Evolutionary conservation across 2,797 vertebrate species (phyloP).

Genomic region (Gallinago stenura): DNA sequence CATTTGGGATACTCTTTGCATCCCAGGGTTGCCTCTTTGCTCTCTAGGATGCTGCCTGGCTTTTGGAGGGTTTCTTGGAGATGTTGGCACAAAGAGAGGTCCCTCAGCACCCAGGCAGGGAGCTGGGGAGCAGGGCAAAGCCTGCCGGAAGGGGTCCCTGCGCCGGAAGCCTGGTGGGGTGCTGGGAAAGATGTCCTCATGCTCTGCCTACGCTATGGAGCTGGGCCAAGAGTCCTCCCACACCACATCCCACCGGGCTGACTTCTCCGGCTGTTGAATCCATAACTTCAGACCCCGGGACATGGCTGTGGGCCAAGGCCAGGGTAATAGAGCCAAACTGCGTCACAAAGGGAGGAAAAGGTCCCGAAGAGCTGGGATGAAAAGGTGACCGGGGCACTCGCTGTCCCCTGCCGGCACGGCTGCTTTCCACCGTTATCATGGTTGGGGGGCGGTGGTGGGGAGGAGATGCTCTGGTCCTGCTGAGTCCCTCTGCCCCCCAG

Average conservation of each 20-base stretch:
- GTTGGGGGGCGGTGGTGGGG: fast-evolving
- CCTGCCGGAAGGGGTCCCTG: background rate
- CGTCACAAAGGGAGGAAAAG: conserved; percentile 73
- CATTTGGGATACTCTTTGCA: background rate
- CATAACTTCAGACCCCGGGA: conserved; percentile 66
- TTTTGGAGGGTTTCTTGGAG: background rate
- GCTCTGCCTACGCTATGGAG: conserved; percentile 58
- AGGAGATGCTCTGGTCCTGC: background rate
- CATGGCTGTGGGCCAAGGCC: conserved; percentile 14
- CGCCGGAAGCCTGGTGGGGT: background rate
- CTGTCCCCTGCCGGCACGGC: background rate
- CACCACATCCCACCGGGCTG: conserved; percentile 11
- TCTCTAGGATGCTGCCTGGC: background rate
- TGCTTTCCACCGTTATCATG: fast-evolving
- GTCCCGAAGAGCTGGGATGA: conserved; percentile 40
- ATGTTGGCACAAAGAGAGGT: fast-evolving
- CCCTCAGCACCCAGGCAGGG: background rate
- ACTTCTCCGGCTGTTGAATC: conserved; percentile 64
- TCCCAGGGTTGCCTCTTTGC: background rate
- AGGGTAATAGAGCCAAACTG: conserved; percentile 51
- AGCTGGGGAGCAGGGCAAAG: background rate
- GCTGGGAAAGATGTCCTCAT: conserved; percentile 49
- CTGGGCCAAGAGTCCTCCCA: conserved; percentile 58
- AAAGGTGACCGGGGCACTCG: conserved; percentile 36
- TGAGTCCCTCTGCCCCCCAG: background rate